Evolutionary conservation across 64 coral and sea anemone species (phyloP), one percentile per base, ranked within the genome.

Genomic region (Porites lutea): DNA sequence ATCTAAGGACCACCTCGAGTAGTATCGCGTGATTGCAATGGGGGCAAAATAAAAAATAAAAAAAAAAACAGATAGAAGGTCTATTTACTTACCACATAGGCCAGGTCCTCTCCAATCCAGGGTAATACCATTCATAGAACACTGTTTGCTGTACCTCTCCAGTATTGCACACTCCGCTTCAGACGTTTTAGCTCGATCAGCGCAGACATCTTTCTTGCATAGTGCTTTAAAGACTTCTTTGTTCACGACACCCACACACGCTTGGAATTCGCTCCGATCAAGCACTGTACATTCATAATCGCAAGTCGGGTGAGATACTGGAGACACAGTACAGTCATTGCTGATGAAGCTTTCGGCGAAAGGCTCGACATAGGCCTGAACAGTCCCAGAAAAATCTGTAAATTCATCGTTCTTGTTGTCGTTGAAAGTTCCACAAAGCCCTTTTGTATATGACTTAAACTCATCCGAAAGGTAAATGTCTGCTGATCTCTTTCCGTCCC

Each of bases 361-460:
- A 9, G 52, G 45, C 8, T 68, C 48, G 4, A 48, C 46, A 3
- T 13, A 8, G 67, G 2, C 8, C 52, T 22, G 45, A 11, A 67
- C 11, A 19, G 50, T 8, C 1, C 48, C 63, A 5, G 8, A 12
- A 19, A 4, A 49, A 19, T 66, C 61, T 5, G 2, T 52, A 18
- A 68, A 22, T 19, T 84, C 81, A 50, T 84, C 81, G 11, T 46
- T 13, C 62, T n/a, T 50, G 7, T 84, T 18, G 44, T 84, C 81
- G 69, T 84, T 84, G 46, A 84, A 84, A 52, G 6, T 84, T 20
- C 81, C 81, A 48, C 81, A 84, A 16, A 84, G 49, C 16, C 81
- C 81, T 2, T 10, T 18, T 13, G 81, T 84, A 3, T 20, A 1
- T 5, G 27, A 7, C 45, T 67, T 84, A 49, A 68, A 66, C 8